A percentile compares a stretch with the other conserved stretches of the same genome.
These are phyloP conservation scores for Artemia sinica DNA, from an alignment of 2,888 invertebrate species.

Conservation along the genomic window DNA sequence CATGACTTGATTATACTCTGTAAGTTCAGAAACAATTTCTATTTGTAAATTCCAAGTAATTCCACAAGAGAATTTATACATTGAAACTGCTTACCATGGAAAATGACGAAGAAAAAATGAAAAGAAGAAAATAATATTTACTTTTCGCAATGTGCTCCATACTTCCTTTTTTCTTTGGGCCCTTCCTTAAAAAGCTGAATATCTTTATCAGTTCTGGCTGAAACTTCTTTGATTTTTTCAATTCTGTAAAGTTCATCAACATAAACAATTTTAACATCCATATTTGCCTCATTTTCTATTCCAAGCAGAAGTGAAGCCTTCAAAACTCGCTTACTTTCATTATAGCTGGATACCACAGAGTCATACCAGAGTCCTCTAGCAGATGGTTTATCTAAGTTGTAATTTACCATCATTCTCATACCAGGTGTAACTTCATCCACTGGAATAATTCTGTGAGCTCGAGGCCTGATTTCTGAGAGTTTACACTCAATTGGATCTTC, in stretches of 20 bases:
- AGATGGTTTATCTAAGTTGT: conserved; percentile 49
- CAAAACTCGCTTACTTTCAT: conserved; percentile 33
- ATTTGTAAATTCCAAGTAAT: no score
- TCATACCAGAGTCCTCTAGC: conserved; percentile 52
- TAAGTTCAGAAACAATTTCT: no score
- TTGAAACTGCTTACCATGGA: no score
- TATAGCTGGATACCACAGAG: conserved; percentile 29
- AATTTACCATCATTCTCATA: conserved; percentile 50
- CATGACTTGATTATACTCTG: no score
- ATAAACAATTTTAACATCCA: conserved; percentile 42
- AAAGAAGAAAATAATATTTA: conserved; percentile 24
- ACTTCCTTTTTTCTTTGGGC: conserved; percentile 14
- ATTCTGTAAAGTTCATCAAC: conserved; percentile 48
- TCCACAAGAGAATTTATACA: no score
- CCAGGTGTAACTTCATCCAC: conserved; percentile 41
- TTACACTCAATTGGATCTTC: conserved; percentile 16
- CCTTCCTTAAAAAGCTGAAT: conserved; percentile 27
- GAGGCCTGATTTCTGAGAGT: conserved; percentile 42
- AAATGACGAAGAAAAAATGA: no score
- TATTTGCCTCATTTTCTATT: conserved; percentile 33
- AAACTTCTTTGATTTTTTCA: conserved; percentile 35
- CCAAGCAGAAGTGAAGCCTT: conserved; percentile 44
- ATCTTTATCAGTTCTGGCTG: conserved; percentile 36
- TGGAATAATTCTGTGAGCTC: conserved; percentile 41
- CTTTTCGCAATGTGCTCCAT: conserved; percentile 27